A percentile compares a stretch with the other conserved stretches of the same genome.
phyloP scores from a whole-genome alignment of 2,888 invertebrate species.

The Philopedon plagiatum region DNA sequence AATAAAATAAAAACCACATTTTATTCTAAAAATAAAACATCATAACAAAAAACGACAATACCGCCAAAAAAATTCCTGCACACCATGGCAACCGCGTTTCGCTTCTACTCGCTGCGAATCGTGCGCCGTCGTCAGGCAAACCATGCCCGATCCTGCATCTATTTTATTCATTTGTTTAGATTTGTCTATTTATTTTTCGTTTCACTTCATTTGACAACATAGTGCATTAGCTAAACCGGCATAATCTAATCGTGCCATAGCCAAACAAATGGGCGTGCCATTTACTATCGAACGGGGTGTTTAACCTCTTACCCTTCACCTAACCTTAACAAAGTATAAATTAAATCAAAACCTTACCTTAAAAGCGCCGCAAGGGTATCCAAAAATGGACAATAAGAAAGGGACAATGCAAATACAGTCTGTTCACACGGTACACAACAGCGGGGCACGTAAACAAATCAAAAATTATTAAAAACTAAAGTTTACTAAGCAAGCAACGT shows the following conservation, averaged over 20 bases:
- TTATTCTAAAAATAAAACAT: neutral
- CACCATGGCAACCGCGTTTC: conserved; percentile 34
- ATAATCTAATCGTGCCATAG: neutral
- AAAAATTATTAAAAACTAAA: conserved; percentile 66
- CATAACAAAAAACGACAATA: neutral
- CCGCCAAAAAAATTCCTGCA: conserved; percentile 23
- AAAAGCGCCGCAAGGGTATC: conserved; percentile 54
- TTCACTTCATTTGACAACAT: conserved; percentile 4
- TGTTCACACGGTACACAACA: conserved; percentile 65
- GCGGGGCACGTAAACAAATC: conserved; percentile 69
- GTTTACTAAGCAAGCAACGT: conserved; percentile 69
- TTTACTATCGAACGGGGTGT: conserved; percentile 59
- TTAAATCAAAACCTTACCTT: conserved; percentile 56
- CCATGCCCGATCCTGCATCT: conserved; percentile 24
- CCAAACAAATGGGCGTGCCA: conserved; percentile 61
- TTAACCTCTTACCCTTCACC: conserved; percentile 66
- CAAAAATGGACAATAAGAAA: conserved; percentile 56
- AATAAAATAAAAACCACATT: neutral
- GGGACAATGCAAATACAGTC: conserved; percentile 58
- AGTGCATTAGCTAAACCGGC: neutral
- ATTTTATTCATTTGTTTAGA: conserved; percentile 31
- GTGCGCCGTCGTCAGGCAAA: conserved; percentile 16
- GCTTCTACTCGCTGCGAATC: conserved; percentile 17
- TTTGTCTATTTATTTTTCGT: conserved; percentile 18
- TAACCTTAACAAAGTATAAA: conserved; percentile 61